Conservation (phyloP, 2,888 invertebrate species). For the Vandiemenella viatica region DNA sequence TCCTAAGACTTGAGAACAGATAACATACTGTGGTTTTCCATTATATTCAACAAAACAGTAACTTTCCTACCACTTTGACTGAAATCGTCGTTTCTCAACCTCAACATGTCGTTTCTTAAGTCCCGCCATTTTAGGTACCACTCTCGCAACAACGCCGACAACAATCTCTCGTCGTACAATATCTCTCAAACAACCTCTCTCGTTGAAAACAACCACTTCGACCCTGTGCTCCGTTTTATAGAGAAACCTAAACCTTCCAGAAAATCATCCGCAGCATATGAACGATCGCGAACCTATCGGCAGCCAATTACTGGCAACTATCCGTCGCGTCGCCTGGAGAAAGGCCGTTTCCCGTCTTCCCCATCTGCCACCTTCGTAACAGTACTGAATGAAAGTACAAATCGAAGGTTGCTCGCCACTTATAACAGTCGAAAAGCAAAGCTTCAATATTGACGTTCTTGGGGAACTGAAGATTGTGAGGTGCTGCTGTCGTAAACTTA, state of each 20-base stretch:
- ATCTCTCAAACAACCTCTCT: background rate
- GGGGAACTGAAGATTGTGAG: too few relatives aligned
- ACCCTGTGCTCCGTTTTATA: background rate
- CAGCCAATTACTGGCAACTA: background rate
- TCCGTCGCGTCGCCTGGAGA: too few relatives aligned
- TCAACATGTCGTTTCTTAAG: background rate
- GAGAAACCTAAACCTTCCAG: background rate
- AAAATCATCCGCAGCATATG: background rate
- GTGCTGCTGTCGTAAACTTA: too few relatives aligned
- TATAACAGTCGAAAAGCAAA: too few relatives aligned
- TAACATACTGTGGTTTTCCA: background rate
- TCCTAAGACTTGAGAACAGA: background rate
- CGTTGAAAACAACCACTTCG: background rate
- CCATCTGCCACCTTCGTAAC: too few relatives aligned
- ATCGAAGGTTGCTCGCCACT: too few relatives aligned
- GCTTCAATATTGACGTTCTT: too few relatives aligned
- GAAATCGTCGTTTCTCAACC: background rate
- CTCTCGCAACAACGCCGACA: background rate
- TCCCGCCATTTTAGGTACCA: background rate
- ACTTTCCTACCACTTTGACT: background rate
- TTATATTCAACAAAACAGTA: background rate
- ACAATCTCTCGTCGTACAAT: background rate
- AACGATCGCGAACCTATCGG: background rate
- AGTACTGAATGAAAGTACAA: too few relatives aligned
- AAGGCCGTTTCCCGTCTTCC: too few relatives aligned